phyloP scores from a whole-genome alignment of 2,888 invertebrate species.

The Chesias legatella region DNA sequence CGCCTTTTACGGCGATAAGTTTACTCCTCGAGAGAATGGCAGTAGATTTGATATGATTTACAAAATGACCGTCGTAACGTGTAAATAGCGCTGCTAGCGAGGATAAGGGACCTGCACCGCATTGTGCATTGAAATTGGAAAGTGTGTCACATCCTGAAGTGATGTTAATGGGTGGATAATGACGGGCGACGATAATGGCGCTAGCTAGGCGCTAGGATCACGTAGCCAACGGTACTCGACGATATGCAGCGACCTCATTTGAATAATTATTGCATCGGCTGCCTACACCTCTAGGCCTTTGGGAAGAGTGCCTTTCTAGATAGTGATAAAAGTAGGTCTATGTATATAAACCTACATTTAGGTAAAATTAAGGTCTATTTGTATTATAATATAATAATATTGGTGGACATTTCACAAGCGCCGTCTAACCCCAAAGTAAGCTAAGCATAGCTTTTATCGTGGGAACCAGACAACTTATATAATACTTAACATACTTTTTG shows the following conservation, averaged over 20 bases:
- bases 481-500: no score
- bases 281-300: constrained; percentile 36
- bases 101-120: constrained; percentile 36
- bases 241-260: constrained; percentile 58
- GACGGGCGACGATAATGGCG: constrained; percentile 50
- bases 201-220: constrained; percentile 66
- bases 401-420: no score
- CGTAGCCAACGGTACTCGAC: constrained; percentile 66
- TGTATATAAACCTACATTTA: no score
- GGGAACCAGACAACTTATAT: no score
- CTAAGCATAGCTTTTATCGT: no score
- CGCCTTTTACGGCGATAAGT: constrained; percentile 66
- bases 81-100: constrained; percentile 25
- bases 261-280: constrained; percentile 59
- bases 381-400: no score
- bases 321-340: constrained; percentile 41
- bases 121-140: constrained; percentile 41
- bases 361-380: no score
- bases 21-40: constrained; percentile 55
- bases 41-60: constrained; percentile 11
- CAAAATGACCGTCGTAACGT: no score
- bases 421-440: no score
- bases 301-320: constrained; percentile 42
- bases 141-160: constrained; percentile 67
- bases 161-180: constrained; percentile 58